A percentile compares a stretch with the other conserved stretches of the same genome.
Conservation (phyloP, 2,113 vertebrate genomes). For the Castor canadensis region DNA sequence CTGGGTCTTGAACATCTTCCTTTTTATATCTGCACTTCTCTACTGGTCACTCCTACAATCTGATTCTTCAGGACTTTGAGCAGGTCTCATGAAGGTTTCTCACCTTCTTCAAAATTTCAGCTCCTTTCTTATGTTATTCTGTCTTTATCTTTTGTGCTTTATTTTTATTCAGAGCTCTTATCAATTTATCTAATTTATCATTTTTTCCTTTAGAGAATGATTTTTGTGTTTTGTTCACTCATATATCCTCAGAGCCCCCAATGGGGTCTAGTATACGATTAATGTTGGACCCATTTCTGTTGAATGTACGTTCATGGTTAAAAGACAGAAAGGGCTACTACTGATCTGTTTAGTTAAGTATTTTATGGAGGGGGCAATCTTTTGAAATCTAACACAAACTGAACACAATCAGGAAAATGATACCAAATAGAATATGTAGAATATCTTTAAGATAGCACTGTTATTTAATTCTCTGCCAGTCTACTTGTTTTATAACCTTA, state of each 20-base stretch:
- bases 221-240: neutral
- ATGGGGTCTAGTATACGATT: no score
- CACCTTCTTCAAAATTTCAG: neutral
- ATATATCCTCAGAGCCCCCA: neutral
- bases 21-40: neutral
- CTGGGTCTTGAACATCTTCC: neutral
- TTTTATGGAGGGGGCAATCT: neutral
- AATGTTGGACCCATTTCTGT: neutral
- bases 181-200: neutral
- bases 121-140: neutral
- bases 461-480: neutral
- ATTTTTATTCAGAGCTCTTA: neutral
- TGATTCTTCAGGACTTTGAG: neutral
- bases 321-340: neutral
- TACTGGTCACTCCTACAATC: neutral
- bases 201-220: neutral
- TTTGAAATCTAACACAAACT: neutral
- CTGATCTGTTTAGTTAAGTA: neutral
- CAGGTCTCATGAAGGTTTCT: neutral
- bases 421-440: rapidly evolving
- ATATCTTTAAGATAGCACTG: neutral
- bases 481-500: neutral
- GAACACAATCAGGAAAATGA: neutral
- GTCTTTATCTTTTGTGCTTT: neutral
- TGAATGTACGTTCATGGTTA: neutral